Conservation (phyloP, 2,888 invertebrate genomes). For the Napeogenes sylphis region DNA sequence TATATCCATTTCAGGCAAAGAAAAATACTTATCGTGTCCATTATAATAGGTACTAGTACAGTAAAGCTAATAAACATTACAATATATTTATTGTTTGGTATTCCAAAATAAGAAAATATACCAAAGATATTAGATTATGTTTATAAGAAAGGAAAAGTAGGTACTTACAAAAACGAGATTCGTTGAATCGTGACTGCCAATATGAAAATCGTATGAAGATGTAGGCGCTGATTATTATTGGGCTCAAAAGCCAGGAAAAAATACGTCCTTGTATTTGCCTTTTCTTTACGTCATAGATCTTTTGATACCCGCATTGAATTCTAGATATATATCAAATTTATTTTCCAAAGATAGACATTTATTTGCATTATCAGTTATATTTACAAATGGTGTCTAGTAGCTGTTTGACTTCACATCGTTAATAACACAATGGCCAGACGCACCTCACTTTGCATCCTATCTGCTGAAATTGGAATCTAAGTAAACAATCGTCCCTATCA, state of each 20-base stretch:
- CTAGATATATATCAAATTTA: neutral
- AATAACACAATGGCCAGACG: slow-evolving; percentile 71
- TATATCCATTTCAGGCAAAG: slow-evolving; percentile 5
- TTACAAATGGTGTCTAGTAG: slow-evolving; percentile 61
- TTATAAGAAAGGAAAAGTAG: too few relatives aligned
- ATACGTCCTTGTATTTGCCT: too few relatives aligned
- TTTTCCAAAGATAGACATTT: slow-evolving; percentile 20
- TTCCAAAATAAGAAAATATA: too few relatives aligned
- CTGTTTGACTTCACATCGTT: slow-evolving; percentile 71
- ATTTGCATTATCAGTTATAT: slow-evolving; percentile 66
- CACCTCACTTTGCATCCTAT: slow-evolving; percentile 48
- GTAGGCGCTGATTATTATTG: too few relatives aligned
- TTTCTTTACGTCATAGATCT: too few relatives aligned
- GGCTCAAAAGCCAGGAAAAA: too few relatives aligned
- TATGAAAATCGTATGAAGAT: too few relatives aligned
- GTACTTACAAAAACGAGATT: too few relatives aligned
- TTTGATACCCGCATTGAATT: neutral
- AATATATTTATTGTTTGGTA: too few relatives aligned
- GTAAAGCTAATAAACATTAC: slow-evolving; percentile 30
- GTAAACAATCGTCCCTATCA: slow-evolving; percentile 47
- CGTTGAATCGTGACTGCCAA: too few relatives aligned
- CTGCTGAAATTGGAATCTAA: slow-evolving; percentile 42
- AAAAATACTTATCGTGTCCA: slow-evolving; percentile 36
- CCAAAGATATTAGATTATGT: too few relatives aligned
- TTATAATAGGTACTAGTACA: slow-evolving; percentile 43